Conservation (phyloP, 2,888 invertebrate genomes). For the Polydrusus tereticollis region DNA sequence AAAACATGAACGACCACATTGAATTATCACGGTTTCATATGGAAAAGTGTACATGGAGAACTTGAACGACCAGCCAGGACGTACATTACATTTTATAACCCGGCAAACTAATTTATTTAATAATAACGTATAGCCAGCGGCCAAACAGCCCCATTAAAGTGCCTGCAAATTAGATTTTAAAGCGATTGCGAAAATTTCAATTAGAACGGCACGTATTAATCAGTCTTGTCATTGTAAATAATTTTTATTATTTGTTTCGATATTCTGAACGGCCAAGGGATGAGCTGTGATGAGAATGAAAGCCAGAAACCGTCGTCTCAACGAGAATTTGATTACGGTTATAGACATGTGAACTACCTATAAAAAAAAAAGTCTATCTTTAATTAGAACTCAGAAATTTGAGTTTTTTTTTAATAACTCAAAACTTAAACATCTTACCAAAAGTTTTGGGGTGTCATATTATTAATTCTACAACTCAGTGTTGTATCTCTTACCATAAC, state of each 20-base stretch:
- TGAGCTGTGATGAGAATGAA: background rate
- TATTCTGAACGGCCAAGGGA: background rate
- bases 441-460: too few relatives aligned
- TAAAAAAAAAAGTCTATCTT: too few relatives aligned
- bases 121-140: constrained; percentile 44
- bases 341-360: too few relatives aligned
- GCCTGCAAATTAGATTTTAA: constrained; percentile 49
- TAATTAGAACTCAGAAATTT: too few relatives aligned
- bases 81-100: constrained; percentile 48
- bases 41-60: background rate
- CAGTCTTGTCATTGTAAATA: constrained; percentile 43
- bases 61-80: constrained; percentile 19
- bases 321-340: too few relatives aligned
- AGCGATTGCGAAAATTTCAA: constrained; percentile 50
- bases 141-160: constrained; percentile 47
- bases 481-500: too few relatives aligned
- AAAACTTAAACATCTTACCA: too few relatives aligned
- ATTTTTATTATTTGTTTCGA: constrained; percentile 35
- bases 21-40: constrained; percentile 6
- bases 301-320: background rate
- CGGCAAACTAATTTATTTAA: constrained; percentile 48
- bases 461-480: too few relatives aligned
- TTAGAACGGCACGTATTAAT: constrained; percentile 44
- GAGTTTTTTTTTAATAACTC: too few relatives aligned
- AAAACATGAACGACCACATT: background rate